A percentile compares a stretch with the other conserved stretches of the same genome.
Evolutionary conservation across 2,113 vertebrate species (phyloP).

Genomic region (Pitta sordida): DNA sequence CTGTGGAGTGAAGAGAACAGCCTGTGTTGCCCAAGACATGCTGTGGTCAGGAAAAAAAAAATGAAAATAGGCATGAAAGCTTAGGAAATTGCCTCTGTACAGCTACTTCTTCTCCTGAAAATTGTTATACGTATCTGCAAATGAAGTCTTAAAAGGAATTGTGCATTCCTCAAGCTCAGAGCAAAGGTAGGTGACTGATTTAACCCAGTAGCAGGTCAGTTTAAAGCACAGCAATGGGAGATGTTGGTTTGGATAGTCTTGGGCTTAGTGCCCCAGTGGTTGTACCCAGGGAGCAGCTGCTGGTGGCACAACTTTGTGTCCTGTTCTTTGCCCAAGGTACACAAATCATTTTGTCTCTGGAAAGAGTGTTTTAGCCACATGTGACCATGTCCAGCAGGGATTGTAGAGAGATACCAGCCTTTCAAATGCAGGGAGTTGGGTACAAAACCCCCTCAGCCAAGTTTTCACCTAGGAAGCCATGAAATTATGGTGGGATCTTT

Average conservation of each 20-base stretch:
- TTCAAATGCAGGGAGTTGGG: neutral
- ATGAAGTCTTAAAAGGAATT: neutral
- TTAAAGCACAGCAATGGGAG: neutral
- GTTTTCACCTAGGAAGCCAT: neutral
- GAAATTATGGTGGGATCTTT: neutral
- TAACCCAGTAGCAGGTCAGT: neutral
- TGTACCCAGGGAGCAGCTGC: neutral
- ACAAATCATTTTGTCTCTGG: neutral
- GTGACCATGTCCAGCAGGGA: neutral
- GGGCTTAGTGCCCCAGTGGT: neutral
- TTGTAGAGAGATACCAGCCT: neutral
- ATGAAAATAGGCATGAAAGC: neutral
- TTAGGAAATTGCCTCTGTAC: neutral
- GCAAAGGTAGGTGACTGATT: neutral
- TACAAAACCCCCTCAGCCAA: neutral
- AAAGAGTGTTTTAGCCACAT: neutral
- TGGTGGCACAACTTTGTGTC: neutral
- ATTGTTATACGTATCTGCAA: neutral
- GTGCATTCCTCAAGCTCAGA: neutral
- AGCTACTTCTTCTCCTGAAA: neutral
- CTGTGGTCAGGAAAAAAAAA: neutral
- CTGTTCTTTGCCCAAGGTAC: neutral
- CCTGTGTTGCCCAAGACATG: neutral
- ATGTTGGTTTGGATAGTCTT: neutral
- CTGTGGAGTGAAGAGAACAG: neutral